A percentile compares a stretch with the other conserved stretches of the same genome.
phyloP scores from a whole-genome alignment of 2,888 invertebrate genomes.

The Athetis lepigone region DNA sequence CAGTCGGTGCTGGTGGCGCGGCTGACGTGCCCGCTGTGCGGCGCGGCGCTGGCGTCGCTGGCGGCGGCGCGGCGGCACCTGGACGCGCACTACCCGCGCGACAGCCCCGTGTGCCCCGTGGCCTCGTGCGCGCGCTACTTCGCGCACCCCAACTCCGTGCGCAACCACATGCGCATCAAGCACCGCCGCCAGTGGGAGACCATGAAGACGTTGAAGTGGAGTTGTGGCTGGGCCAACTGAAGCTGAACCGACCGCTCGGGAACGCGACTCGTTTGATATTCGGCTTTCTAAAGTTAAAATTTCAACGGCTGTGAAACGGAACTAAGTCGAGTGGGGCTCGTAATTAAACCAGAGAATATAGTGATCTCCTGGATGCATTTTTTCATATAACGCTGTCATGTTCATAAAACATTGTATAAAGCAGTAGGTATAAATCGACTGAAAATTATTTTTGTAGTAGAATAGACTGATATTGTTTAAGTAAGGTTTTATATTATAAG shows the following conservation, averaged over 20 bases:
- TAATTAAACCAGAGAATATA: constrained; percentile 69
- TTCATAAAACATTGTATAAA: constrained; percentile 82
- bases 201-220: constrained; percentile 95
- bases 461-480: constrained; percentile 90
- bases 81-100: constrained; percentile 95
- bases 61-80: constrained; percentile 93
- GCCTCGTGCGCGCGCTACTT: constrained; percentile 93
- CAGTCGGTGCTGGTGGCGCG: constrained; percentile 58
- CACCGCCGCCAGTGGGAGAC: constrained; percentile 95
- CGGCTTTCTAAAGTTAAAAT: constrained; percentile 65
- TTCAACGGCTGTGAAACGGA: constrained; percentile 78
- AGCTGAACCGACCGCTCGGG: constrained; percentile 21
- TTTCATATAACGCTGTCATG: constrained; percentile 67
- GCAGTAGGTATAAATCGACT: constrained; percentile 88
- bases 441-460: constrained; percentile 91
- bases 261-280: constrained; percentile 47
- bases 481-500: constrained; percentile 80
- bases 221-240: constrained; percentile 89
- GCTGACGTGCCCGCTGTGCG: constrained; percentile 94
- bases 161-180: constrained; percentile 96
- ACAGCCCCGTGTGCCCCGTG: constrained; percentile 95
- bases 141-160: constrained; percentile 96
- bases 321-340: constrained; percentile 69
- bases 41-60: constrained; percentile 92
- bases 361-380: constrained; percentile 87